Evolutionary conservation across 2,113 vertebrate species (phyloP).

Genomic region (Tupaia tana): DNA sequence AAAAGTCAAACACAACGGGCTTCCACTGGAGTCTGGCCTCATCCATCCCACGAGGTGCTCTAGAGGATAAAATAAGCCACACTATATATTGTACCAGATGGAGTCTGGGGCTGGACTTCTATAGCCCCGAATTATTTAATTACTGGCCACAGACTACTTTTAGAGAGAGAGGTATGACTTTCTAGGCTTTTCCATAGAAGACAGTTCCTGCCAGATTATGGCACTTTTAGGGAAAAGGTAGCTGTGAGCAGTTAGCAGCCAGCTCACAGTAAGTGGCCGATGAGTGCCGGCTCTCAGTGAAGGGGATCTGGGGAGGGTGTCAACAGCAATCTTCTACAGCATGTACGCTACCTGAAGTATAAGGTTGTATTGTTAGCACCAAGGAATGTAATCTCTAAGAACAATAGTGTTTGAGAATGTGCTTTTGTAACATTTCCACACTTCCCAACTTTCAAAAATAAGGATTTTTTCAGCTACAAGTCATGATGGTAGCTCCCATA

Average conservation of each 20-base stretch:
- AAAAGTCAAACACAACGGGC: not conserved
- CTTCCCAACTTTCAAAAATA: not conserved
- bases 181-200: not conserved
- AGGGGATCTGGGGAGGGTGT: not conserved
- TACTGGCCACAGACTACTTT: too few relatives aligned
- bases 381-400: not conserved
- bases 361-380: not conserved
- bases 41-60: not conserved
- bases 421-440: not conserved
- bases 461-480: not conserved
- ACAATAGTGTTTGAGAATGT: not conserved
- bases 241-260: not conserved
- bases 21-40: not conserved
- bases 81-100: not conserved
- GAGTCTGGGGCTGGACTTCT: not conserved
- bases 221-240: not conserved
- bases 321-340: not conserved
- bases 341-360: not conserved
- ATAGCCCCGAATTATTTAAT: not conserved
- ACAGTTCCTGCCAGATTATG: not conserved
- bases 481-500: not conserved
- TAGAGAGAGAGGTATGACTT: not conserved
- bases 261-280: not conserved
- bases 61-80: not conserved
- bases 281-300: not conserved